Conservation (phyloP, 2,797 vertebrate genomes). For the Enteromius afrohamiltoni region DNA sequence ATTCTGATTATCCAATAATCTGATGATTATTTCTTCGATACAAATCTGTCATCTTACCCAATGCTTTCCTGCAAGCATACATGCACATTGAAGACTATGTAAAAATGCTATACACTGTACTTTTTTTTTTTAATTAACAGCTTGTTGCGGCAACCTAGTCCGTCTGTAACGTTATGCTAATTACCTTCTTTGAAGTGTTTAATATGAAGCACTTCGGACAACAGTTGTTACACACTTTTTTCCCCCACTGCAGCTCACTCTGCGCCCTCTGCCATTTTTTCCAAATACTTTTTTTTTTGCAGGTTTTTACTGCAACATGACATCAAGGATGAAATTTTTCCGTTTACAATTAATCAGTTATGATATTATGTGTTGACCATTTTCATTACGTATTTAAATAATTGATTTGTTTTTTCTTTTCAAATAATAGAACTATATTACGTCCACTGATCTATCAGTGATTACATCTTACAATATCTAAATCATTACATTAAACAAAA, state of each 20-base stretch:
- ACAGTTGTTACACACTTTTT: background rate
- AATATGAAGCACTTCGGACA: background rate
- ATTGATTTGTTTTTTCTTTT: background rate
- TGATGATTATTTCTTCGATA: background rate
- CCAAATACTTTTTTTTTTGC: background rate
- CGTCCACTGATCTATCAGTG: no score
- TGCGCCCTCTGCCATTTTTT: background rate
- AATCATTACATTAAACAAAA: background rate
- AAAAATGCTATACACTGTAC: background rate
- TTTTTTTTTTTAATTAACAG: no score
- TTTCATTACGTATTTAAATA: background rate
- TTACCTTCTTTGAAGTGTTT: constrained; percentile 3
- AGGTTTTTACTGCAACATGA: background rate
- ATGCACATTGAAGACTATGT: background rate
- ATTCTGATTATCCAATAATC: background rate
- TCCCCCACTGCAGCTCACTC: background rate
- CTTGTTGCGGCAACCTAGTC: background rate
- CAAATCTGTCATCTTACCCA: background rate
- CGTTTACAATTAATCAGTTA: background rate
- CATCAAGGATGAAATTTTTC: background rate
- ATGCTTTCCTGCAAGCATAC: background rate
- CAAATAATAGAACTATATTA: background rate
- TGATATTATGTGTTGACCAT: background rate
- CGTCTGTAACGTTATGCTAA: background rate
- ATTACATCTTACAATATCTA: background rate